Percentiles rank a stretch among this genome's conserved stretches.
Conservation (phyloP, 2,888 invertebrate species). For the Apodemia hepburni region DNA sequence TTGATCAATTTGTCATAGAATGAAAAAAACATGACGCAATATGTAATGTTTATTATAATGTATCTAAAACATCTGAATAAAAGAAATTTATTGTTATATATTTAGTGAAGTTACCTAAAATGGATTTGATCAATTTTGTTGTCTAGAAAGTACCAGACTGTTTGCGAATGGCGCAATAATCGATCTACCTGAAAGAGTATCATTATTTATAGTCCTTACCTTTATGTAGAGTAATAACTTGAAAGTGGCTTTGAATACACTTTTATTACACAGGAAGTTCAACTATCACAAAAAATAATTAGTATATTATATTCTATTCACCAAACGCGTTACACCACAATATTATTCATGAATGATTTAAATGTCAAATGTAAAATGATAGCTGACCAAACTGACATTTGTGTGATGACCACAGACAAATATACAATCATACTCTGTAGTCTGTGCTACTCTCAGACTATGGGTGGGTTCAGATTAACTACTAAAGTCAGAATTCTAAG, state of each 20-base stretch:
- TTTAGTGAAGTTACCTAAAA: not conserved
- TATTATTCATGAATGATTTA: not conserved
- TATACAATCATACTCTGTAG: too few species aligned
- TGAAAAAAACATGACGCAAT: constrained; percentile 4
- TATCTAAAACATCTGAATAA: not conserved
- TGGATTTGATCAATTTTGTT: not conserved
- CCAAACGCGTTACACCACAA: not conserved
- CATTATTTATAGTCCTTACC: not conserved
- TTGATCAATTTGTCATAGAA: not conserved
- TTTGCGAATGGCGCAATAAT: constrained; percentile 8
- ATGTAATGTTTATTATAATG: not conserved
- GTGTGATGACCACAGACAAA: too few species aligned
- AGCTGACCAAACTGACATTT: too few species aligned
- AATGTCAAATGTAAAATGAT: too few species aligned
- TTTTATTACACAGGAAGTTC: not conserved
- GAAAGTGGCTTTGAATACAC: not conserved
- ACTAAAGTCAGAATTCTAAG: too few species aligned
- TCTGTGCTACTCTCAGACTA: too few species aligned
- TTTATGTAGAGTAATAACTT: not conserved
- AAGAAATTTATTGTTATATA: not conserved
- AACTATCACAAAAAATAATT: not conserved
- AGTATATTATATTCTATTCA: not conserved
- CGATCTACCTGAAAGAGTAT: not conserved
- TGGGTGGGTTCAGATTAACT: too few species aligned
- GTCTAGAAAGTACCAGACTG: constrained; percentile 7